Conservation (phyloP, 2,888 invertebrate genomes). For the Melieria picta region DNA sequence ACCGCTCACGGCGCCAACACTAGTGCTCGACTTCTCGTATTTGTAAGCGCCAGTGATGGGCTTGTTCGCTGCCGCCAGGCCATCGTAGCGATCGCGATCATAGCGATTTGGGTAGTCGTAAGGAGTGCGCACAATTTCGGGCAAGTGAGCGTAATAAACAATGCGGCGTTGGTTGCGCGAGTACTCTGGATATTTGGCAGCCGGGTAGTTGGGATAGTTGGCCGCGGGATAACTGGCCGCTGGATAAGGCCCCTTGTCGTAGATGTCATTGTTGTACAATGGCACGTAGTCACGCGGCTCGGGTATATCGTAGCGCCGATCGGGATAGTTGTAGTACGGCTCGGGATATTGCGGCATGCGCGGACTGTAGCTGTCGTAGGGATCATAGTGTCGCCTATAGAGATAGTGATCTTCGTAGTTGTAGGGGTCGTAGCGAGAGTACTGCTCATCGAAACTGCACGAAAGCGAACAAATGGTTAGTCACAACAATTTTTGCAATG, state of each 20-base stretch:
- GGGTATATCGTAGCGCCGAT: slow-evolving; percentile 62
- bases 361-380: slow-evolving; percentile 64
- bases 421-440: slow-evolving; percentile 61
- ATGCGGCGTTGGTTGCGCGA: slow-evolving; percentile 67
- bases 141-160: slow-evolving; percentile 77
- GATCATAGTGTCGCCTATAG: slow-evolving; percentile 62
- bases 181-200: slow-evolving; percentile 38
- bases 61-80: slow-evolving; percentile 37
- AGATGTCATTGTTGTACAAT: slow-evolving; percentile 58
- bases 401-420: slow-evolving; percentile 62
- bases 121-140: slow-evolving; percentile 73
- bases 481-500: not conserved
- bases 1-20: slow-evolving; percentile 36
- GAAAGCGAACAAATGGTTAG: not conserved
- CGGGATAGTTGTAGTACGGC: slow-evolving; percentile 63
- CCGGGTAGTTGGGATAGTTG: slow-evolving; percentile 49
- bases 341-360: slow-evolving; percentile 61
- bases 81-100: slow-evolving; percentile 54
- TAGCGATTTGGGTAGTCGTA: slow-evolving; percentile 59
- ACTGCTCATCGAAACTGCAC: slow-evolving; percentile 61
- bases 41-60: slow-evolving; percentile 41
- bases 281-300: slow-evolving; percentile 59
- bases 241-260: slow-evolving; percentile 55
- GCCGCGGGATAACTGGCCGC: slow-evolving; percentile 18
- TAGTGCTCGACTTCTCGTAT: slow-evolving; percentile 39